Evolutionary conservation across 2,888 invertebrate genomes (phyloP).

Genomic region (Sylvicola fuscatus): DNA sequence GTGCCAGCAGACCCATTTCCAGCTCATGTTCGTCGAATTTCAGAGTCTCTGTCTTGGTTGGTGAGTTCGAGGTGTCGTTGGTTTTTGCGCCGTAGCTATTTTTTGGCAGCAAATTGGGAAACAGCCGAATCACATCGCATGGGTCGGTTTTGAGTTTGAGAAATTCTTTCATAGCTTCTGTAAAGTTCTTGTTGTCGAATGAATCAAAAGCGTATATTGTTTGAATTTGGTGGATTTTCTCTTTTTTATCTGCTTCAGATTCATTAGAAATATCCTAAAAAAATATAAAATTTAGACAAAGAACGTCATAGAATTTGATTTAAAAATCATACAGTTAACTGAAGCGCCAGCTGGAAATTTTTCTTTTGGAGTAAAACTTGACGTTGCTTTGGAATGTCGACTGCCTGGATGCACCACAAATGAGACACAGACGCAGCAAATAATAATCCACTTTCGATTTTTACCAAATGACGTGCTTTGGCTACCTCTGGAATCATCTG

Average conservation of each 20-base stretch:
- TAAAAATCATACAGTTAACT: constrained; percentile 51
- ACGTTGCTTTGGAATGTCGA: constrained; percentile 67
- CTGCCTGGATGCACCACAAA: constrained; percentile 70
- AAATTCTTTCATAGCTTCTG: constrained; percentile 83
- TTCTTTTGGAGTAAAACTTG: constrained; percentile 67
- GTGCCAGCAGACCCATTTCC: constrained; percentile 69
- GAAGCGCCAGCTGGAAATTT: constrained; percentile 84
- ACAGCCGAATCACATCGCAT: constrained; percentile 83
- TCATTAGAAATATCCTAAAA: constrained; percentile 65
- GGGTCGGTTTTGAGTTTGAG: constrained; percentile 80
- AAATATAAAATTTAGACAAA: constrained; percentile 3
- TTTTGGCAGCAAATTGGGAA: constrained; percentile 54
- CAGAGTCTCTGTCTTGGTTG: constrained; percentile 20
- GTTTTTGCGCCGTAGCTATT: constrained; percentile 14
- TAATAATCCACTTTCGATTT: constrained; percentile 55
- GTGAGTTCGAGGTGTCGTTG: constrained; percentile 14
- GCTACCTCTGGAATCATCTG: constrained; percentile 59
- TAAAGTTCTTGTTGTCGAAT: constrained; percentile 73
- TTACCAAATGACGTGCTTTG: constrained; percentile 52
- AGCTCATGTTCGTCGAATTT: constrained; percentile 60
- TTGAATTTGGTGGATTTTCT: constrained; percentile 72
- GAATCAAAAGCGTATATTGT: constrained; percentile 78
- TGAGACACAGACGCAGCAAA: constrained; percentile 75
- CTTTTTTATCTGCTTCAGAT: constrained; percentile 54
- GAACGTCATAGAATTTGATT: not conserved